Evolutionary conservation across 2,888 invertebrate genomes (phyloP), one percentile per base, ranked within the genome.

Genomic region (Ophion ventricosus): DNA sequence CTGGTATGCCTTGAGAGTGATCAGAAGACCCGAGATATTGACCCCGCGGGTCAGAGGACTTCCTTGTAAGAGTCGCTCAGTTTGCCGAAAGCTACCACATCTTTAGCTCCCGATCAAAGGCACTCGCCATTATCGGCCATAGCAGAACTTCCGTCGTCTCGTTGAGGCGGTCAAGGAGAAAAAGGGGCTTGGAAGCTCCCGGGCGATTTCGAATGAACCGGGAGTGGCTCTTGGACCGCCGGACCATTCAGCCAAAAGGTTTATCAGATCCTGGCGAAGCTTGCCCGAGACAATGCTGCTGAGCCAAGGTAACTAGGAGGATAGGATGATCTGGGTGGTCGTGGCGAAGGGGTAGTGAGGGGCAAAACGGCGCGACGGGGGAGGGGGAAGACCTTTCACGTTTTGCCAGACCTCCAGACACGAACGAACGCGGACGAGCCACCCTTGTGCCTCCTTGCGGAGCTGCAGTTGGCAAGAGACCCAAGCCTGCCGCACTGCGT

Each of bases 401-500:
- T 56, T 79, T 64, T 56, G 40, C 72, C 63, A 43, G 72, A 77
- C 43, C 26, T 40, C 14, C 59, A 77, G 59, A 59, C 26, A 59
- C 78, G 57, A 40, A 54, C 64, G 3, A 35, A 63, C 25, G 26
- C 25, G 14, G n/a, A 54, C 64, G 17, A 61, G 49, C 64, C 64
- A 72, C 59, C 61, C 70, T 63, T 59, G 29, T 54, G 56, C 56
- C 72, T 63, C 54, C 20, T 59, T 25, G 57, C 57, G 56, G 72
- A 73, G 70, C 81, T 78, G 26, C 54, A 83, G 88, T 92, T 92
- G 91, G 91, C 92, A 91, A 88, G 82, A 87, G 88, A 73, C 84
- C 76, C 77, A 76, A 76, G 66, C 75, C 59, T 75, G 90, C 89
- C 91, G 91, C 91, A 91, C 87, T 92, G 91, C 91, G 91, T 49